Conservation (phyloP, 2,797 vertebrate genomes). For the Salmo trutta region DNA sequence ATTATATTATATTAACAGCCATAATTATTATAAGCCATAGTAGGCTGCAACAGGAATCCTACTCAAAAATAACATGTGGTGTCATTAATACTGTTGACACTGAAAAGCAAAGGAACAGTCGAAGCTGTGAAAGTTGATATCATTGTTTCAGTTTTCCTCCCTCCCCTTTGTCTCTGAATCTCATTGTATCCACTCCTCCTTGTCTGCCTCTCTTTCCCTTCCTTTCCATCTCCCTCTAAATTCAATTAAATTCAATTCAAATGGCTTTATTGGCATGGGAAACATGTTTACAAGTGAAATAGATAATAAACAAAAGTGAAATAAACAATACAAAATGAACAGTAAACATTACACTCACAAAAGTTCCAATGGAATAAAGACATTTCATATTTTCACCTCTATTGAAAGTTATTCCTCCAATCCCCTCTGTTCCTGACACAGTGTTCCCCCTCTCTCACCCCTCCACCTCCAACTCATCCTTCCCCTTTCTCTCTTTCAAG, state of each 20-base stretch:
- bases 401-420: slow-evolving; percentile 48
- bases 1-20: not conserved
- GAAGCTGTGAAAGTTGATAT: slow-evolving; percentile 71
- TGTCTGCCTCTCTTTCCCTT: slow-evolving; percentile 47
- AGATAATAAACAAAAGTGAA: no score
- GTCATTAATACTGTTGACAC: slow-evolving; percentile 44
- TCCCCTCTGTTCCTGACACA: slow-evolving; percentile 9
- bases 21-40: not conserved
- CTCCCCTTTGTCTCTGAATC: slow-evolving; percentile 58
- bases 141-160: slow-evolving; percentile 60
- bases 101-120: slow-evolving; percentile 37
- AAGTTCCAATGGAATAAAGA: no score
- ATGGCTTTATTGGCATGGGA: no score
- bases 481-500: slow-evolving; percentile 55
- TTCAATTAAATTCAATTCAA: no score
- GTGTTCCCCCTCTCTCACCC: not conserved
- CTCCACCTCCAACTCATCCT: slow-evolving; percentile 21
- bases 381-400: slow-evolving; percentile 21
- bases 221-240: slow-evolving; percentile 45
- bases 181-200: slow-evolving; percentile 61
- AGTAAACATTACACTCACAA: no score
- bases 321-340: no score
- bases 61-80: not conserved
- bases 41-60: not conserved
- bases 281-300: no score